A percentile compares a stretch with the other conserved stretches of the same genome.
phyloP scores from a whole-genome alignment of 2,797 vertebrate species.

The Danio kyathit region DNA sequence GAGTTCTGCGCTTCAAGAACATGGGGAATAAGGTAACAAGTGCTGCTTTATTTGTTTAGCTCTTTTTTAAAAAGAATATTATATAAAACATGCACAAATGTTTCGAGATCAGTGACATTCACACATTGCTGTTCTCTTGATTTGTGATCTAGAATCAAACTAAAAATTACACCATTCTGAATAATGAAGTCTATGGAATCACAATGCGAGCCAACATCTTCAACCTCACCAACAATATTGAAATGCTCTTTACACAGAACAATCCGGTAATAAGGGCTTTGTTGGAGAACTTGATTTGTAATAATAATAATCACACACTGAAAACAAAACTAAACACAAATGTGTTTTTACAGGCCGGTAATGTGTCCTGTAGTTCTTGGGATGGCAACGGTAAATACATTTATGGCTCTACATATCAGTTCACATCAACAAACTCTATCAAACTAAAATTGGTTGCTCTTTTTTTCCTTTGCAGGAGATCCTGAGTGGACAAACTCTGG shows the following conservation, averaged over 20 bases:
- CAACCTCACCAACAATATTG: constrained; percentile 56
- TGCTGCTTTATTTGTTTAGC: no score
- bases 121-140: no score
- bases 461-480: no score
- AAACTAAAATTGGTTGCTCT: no score
- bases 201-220: constrained; percentile 63
- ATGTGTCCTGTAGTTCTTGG: constrained; percentile 65
- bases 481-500: no score
- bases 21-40: not conserved
- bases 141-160: constrained; percentile 43
- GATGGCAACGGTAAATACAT: constrained; percentile 57
- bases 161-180: not conserved
- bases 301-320: constrained; percentile 38
- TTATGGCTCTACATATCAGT: not conserved
- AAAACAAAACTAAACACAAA: not conserved
- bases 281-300: not conserved
- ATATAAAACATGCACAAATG: not conserved
- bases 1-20: constrained; percentile 51
- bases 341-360: constrained; percentile 7
- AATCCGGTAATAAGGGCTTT: constrained; percentile 53
- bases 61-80: not conserved
- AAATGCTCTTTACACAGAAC: constrained; percentile 51
- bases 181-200: constrained; percentile 53
- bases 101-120: not conserved
- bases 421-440: not conserved